Evolutionary conservation across 2,113 vertebrate species (phyloP).

Genomic region (Pardalotus punctatus): DNA sequence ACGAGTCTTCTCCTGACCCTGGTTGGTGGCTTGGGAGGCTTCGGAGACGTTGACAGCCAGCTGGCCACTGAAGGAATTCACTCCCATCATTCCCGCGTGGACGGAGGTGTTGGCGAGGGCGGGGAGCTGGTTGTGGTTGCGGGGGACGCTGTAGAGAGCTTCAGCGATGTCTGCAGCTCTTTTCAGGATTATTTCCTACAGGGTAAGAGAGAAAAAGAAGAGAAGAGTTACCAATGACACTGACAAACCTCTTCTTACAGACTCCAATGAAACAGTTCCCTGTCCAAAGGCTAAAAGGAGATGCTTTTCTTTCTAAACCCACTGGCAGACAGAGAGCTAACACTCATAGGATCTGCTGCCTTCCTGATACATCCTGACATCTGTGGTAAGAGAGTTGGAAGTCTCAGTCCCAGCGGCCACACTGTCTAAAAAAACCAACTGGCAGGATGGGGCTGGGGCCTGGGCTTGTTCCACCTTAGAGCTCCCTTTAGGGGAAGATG

Average conservation of each 20-base stretch:
- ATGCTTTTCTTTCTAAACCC: neutral
- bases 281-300: neutral
- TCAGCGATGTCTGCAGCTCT: conserved; percentile 97
- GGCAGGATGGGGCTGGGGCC: neutral
- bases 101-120: conserved; percentile 87
- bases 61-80: conserved; percentile 96
- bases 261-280: neutral
- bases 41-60: conserved; percentile 96
- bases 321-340: neutral
- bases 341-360: neutral
- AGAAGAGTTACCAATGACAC: neutral
- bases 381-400: neutral
- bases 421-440: neutral
- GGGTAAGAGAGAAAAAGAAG: neutral
- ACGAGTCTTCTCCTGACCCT: conserved; percentile 79
- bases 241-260: neutral
- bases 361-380: neutral
- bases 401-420: neutral
- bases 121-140: conserved; percentile 94
- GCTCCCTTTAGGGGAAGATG: neutral
- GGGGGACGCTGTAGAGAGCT: conserved; percentile 96
- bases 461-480: neutral
- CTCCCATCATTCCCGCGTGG: conserved; percentile 95
- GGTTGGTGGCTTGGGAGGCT: conserved; percentile 88
- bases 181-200: conserved; percentile 96